Conservation (phyloP, 2,797 vertebrate genomes). For the Epinephelus malabaricus region DNA sequence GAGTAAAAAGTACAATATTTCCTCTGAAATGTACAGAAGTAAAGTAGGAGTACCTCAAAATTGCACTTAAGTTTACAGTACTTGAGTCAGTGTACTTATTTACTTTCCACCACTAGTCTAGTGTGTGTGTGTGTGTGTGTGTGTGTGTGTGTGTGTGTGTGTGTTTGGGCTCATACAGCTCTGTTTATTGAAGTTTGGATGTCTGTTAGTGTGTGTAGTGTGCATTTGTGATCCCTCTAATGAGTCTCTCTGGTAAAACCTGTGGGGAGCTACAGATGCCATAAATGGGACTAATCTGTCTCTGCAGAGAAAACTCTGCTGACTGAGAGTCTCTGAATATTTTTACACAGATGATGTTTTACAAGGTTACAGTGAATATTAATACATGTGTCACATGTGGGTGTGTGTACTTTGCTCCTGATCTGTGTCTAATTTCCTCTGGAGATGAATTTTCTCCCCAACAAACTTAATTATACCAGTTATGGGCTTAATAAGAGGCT, state of each 20-base stretch:
- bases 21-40: too few relatives aligned
- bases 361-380: conserved; percentile 26
- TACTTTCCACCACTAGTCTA: neutral
- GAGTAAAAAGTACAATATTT: too few relatives aligned
- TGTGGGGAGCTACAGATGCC: conserved; percentile 40
- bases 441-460: conserved; percentile 18
- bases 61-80: too few relatives aligned
- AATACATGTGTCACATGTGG: neutral
- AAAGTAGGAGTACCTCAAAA: too few relatives aligned
- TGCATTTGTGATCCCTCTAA: conserved; percentile 40
- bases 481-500: conserved; percentile 21
- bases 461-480: conserved; percentile 28
- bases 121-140: neutral
- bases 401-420: conserved; percentile 11
- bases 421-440: conserved; percentile 23
- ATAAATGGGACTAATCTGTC: conserved; percentile 51
- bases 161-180: conserved; percentile 2
- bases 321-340: conserved; percentile 31
- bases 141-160: neutral
- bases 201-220: neutral
- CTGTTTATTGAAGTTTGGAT: neutral
- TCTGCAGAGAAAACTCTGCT: conserved; percentile 34
- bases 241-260: conserved; percentile 39
- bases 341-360: conserved; percentile 29
- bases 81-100: too few relatives aligned